A percentile compares a stretch with the other conserved stretches of the same genome.
phyloP scores from a whole-genome alignment of 2,797 vertebrate genomes.

The Cyclopterus lumpus region DNA sequence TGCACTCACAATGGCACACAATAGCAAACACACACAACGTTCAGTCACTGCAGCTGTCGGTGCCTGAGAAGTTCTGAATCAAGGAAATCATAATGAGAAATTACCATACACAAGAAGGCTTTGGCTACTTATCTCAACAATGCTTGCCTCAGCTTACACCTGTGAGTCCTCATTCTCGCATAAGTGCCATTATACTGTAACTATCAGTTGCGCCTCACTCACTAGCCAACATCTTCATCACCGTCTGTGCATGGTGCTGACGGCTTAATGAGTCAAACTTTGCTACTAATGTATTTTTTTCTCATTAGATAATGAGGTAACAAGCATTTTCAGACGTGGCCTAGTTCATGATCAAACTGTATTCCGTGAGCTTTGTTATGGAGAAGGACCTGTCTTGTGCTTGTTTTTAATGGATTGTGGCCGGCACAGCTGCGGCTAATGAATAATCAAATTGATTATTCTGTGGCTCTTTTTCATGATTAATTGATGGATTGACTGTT shows the following conservation, averaged over 20 bases:
- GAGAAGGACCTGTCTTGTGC: background rate
- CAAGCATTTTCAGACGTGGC: slow-evolving; percentile 50
- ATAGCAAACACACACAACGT: slow-evolving; percentile 27
- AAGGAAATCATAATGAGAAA: slow-evolving; percentile 67
- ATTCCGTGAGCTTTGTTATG: slow-evolving; percentile 17
- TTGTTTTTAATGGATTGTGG: background rate
- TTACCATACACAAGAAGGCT: slow-evolving; percentile 66
- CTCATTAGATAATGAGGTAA: slow-evolving; percentile 40
- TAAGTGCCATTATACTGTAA: slow-evolving; percentile 62
- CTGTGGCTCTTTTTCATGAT: background rate
- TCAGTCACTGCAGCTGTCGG: slow-evolving; percentile 61
- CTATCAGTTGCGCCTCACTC: slow-evolving; percentile 54
- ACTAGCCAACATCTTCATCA: slow-evolving; percentile 60
- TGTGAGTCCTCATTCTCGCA: slow-evolving; percentile 61
- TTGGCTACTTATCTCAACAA: slow-evolving; percentile 55
- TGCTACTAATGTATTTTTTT: slow-evolving; percentile 39
- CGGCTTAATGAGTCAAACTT: slow-evolving; percentile 64
- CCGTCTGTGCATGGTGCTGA: slow-evolving; percentile 28
- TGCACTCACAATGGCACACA: background rate
- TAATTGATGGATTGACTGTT: background rate
- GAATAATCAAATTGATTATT: slow-evolving; percentile 1
- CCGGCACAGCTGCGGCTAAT: background rate
- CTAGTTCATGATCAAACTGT: slow-evolving; percentile 51
- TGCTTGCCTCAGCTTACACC: slow-evolving; percentile 70
- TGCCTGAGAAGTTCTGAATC: slow-evolving; percentile 55